Percentiles rank a stretch among this genome's conserved stretches.
Conservation (phyloP, 2,113 vertebrate genomes). For the Caranx ignobilis region DNA sequence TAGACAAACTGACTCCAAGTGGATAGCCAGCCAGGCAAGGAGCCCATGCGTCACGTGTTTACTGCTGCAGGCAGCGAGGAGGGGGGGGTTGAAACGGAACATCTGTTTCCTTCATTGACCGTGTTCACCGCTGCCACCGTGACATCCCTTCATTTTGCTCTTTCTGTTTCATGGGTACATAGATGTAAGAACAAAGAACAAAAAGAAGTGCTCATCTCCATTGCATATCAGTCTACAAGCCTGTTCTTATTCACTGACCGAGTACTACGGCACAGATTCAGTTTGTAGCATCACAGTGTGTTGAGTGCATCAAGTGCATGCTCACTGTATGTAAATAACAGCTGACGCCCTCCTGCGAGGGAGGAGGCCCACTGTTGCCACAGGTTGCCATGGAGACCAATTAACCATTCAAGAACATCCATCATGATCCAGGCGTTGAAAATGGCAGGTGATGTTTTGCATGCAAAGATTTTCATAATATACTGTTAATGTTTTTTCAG, state of each 20-base stretch:
- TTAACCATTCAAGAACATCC: not conserved
- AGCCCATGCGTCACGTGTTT: too few relatives aligned
- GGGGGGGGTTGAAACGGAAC: too few relatives aligned
- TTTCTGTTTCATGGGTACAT: not conserved
- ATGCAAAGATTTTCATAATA: not conserved
- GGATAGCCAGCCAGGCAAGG: too few relatives aligned
- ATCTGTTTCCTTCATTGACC: too few relatives aligned
- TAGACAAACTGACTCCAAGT: not conserved
- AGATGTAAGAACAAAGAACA: not conserved
- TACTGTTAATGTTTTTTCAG: not conserved
- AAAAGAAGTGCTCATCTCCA: too few relatives aligned
- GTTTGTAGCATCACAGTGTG: not conserved
- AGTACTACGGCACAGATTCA: not conserved
- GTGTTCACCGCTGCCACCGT: not conserved
- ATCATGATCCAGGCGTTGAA: not conserved
- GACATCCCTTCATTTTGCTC: not conserved
- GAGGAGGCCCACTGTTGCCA: slow-evolving; percentile 2
- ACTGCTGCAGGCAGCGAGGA: too few relatives aligned
- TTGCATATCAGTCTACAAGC: not conserved
- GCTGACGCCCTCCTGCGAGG: not conserved
- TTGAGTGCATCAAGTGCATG: not conserved
- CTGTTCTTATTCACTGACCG: not conserved
- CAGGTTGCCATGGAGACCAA: slow-evolving; percentile 45
- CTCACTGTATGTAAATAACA: slow-evolving; percentile 27
- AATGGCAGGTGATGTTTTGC: not conserved